These are phyloP conservation scores for Eufriesea mexicana DNA, from an alignment of 1,140 invertebrate species.

Conservation along the genomic window DNA sequence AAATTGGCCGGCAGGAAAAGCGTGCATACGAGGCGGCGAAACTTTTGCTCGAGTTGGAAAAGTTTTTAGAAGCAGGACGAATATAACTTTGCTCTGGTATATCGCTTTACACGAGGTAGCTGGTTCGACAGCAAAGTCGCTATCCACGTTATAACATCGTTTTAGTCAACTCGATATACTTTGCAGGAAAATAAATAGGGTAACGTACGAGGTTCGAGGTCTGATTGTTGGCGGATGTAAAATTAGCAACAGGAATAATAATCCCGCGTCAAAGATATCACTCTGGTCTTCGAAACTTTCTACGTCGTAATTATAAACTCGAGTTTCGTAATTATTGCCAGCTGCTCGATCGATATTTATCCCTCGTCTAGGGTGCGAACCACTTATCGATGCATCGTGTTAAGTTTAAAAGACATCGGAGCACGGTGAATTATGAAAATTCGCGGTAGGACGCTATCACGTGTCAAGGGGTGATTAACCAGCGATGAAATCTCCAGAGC, in stretches of 20 bases:
- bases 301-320: slow-evolving; percentile 11
- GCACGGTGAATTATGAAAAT: not conserved
- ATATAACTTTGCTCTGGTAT: not conserved
- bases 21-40: too few relatives aligned
- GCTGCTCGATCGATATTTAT: not conserved
- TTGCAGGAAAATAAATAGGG: not conserved
- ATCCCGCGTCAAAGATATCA: slow-evolving; percentile 1
- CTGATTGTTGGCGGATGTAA: slow-evolving; percentile 8
- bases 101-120: not conserved
- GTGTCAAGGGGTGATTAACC: too few relatives aligned
- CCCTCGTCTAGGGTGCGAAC: not conserved
- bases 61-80: not conserved
- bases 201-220: not conserved
- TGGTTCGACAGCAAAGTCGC: not conserved
- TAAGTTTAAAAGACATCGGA: not conserved
- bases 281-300: not conserved
- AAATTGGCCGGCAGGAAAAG: not conserved
- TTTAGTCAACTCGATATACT: not conserved
- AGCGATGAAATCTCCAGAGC: not conserved
- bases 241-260: slow-evolving; percentile 42
- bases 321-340: not conserved
- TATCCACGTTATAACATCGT: not conserved
- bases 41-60: too few relatives aligned
- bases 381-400: too few relatives aligned
- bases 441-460: not conserved